phyloP scores from a whole-genome alignment of 2,888 invertebrate genomes.

The Eledona agricola region DNA sequence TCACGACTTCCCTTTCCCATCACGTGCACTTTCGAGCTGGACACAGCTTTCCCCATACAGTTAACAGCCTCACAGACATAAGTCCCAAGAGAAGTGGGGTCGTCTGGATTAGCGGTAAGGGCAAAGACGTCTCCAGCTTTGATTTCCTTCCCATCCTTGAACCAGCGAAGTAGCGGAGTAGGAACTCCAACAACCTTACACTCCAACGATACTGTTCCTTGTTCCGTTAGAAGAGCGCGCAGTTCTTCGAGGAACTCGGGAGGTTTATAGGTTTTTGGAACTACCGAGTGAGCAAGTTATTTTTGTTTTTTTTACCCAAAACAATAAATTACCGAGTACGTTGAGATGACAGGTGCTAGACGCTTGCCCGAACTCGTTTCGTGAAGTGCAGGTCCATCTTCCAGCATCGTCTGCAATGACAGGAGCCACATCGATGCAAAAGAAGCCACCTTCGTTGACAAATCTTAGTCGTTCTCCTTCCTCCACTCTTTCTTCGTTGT shows the following conservation, averaged over 20 bases:
- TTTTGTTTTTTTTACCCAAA: constrained; percentile 1
- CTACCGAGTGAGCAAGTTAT: constrained; percentile 63
- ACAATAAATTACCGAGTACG: constrained; percentile 70
- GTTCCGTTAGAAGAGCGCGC: constrained; percentile 82
- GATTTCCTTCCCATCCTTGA: constrained; percentile 86
- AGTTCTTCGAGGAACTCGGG: constrained; percentile 89
- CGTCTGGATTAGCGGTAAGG: constrained; percentile 82
- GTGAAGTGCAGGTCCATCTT: constrained; percentile 85
- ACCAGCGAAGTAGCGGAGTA: constrained; percentile 75
- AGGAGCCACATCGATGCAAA: constrained; percentile 84
- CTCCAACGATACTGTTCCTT: constrained; percentile 88
- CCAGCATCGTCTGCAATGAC: constrained; percentile 85
- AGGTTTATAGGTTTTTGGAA: constrained; percentile 87
- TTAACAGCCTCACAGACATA: constrained; percentile 89
- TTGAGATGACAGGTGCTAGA: constrained; percentile 80
- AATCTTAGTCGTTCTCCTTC: constrained; percentile 79
- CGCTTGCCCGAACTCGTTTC: constrained; percentile 78
- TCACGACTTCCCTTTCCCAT: constrained; percentile 77
- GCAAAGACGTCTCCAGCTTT: constrained; percentile 91
- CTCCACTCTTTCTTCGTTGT: constrained; percentile 79
- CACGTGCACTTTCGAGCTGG: constrained; percentile 85
- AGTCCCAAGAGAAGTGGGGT: constrained; percentile 85
- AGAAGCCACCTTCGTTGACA: constrained; percentile 85
- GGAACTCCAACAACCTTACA: constrained; percentile 94
- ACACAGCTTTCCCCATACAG: constrained; percentile 86